Base-by-base conservation (phyloP, 1,140 invertebrate genomes). In the Drosophila oshimai region DNA sequence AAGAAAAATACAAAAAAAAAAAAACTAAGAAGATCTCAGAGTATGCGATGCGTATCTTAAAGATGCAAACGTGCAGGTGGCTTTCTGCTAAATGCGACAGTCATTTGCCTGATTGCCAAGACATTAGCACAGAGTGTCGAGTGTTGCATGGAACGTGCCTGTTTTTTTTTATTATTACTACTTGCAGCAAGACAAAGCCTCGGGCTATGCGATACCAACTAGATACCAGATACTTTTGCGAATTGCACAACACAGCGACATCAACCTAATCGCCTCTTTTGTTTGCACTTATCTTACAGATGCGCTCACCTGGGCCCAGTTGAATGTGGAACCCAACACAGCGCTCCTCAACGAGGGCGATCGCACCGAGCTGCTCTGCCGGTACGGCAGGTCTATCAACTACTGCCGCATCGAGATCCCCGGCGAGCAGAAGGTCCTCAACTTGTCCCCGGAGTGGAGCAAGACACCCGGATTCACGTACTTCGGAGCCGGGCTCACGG, bases 341-440 rank as follows among this genome's bases (percentile, higher is more conserved):
- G 86, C 90, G 17, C 61, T 90, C 33, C 70, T 86, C 54, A 87
- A 86, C 53, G 81, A 89, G 54, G 92, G 92, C 22, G 89, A 92
- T 50, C 91, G 73, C 60, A 77, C 92, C 42, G 87, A 87, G 29
- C 91, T 93, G 34, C 77, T 92, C 18, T 93, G 93, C 44, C 90
- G 84, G 55, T 89, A 91, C 0, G 74, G 74, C 9, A 65, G 75
- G 10, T 53, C 91, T 20, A 72, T 93, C 26, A 89, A 78, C 20
- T 90, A 91, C 10, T 93, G 93, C 57, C 92, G 93, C 22, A 92
- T 93, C 37, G 90, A 91, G 74, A 91, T 93, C 68, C 92, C 92
- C 4, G 91, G 91, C 26, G 90, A 91, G 55, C 87, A 91, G 57
- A 88, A 83, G 34, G 90, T 87, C 0, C 75, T 91, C 13, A 78